Conservation (phyloP, 2,797 vertebrate species). For the Platyrinchus mystaceus region DNA sequence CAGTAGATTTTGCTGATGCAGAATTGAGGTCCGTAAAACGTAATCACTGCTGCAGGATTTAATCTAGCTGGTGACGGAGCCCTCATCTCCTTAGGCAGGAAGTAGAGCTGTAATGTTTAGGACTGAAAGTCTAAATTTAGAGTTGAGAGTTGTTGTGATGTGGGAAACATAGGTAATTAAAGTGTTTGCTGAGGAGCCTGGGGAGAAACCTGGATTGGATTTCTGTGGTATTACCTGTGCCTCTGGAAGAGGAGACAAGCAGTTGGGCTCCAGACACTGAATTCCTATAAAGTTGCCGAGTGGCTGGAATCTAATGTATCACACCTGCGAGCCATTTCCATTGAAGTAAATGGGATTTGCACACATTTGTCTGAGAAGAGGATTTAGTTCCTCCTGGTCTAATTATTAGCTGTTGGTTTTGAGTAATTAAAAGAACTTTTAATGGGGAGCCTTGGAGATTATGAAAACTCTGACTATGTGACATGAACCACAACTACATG, state of each 20-base stretch:
- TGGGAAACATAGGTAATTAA: background rate
- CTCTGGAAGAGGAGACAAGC: background rate
- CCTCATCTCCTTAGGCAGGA: background rate
- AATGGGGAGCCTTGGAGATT: background rate
- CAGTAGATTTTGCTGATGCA: conserved; percentile 15
- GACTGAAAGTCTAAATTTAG: background rate
- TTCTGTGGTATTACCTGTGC: background rate
- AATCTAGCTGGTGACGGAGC: background rate
- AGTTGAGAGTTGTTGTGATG: background rate
- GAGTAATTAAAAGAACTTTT: background rate
- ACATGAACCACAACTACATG: background rate
- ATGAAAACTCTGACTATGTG: background rate
- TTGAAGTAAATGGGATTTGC: conserved; percentile 36
- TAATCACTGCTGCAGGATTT: background rate
- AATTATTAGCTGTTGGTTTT: conserved; percentile 21
- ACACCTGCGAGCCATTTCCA: conserved; percentile 18
- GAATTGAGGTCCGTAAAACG: background rate
- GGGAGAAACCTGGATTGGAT: background rate
- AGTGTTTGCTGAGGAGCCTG: background rate
- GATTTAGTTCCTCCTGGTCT: background rate
- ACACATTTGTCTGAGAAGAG: conserved; percentile 18
- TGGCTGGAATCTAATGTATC: background rate
- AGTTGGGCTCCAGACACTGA: background rate
- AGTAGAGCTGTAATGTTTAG: background rate
- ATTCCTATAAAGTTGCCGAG: background rate